Percentiles rank a stretch among this genome's conserved stretches.
These are phyloP conservation scores for Amphimedon queenslandica DNA, from an alignment of 37 sponge, comb jelly and placozoan genomes.

Conservation along the genomic window DNA sequence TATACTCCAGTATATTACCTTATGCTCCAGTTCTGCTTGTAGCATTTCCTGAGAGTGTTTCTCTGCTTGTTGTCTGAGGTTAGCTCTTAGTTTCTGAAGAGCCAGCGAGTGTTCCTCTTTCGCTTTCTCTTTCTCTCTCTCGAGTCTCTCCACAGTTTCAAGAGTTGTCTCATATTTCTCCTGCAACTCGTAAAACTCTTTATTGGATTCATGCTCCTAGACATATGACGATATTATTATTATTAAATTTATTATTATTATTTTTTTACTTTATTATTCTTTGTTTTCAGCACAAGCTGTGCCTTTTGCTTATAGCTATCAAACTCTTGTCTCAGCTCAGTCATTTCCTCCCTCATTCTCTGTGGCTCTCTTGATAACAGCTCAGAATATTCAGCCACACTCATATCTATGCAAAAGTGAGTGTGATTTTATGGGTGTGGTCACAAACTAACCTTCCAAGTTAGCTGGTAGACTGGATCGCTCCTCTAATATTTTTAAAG, in stretches of 20 bases:
- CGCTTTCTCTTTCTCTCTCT: constrained; percentile 30
- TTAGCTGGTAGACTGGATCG: neutral
- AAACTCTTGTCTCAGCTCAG: constrained; percentile 65
- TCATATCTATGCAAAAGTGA: constrained; percentile 13
- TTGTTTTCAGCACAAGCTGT: constrained; percentile 47
- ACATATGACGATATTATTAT: neutral
- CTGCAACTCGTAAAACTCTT: neutral
- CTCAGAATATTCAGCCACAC: constrained; percentile 48
- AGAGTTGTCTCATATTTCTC: neutral
- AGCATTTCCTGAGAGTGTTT: constrained; percentile 29
- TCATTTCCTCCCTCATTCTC: constrained; percentile 55
- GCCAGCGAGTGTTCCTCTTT: constrained; percentile 19
- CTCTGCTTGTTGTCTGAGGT: constrained; percentile 31
- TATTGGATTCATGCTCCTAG: neutral
- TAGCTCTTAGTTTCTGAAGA: constrained; percentile 33
- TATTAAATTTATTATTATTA: neutral
- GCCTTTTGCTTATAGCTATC: constrained; percentile 63
- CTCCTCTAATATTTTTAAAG: neutral
- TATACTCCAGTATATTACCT: no score
- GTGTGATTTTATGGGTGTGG: neutral
- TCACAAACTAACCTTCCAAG: neutral
- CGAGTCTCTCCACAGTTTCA: neutral
- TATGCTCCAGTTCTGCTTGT: constrained; percentile 22
- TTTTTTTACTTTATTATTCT: constrained; percentile 20
- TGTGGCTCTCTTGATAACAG: constrained; percentile 46